Conservation (phyloP, 2,113 vertebrate species). For the Sula dactylatra region DNA sequence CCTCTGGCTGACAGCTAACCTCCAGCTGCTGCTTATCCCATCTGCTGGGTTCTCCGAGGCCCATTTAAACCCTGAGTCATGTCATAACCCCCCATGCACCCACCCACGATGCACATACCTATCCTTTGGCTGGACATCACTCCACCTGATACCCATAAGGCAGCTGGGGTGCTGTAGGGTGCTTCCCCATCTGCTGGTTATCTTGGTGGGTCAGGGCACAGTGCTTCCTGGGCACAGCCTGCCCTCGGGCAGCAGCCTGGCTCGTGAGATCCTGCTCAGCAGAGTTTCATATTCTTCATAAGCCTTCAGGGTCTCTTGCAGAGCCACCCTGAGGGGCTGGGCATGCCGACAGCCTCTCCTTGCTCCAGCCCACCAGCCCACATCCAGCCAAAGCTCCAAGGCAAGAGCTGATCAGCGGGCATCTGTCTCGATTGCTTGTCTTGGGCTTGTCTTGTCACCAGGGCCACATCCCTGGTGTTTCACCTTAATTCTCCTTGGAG, state of each 20-base stretch:
- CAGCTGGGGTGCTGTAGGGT: neutral
- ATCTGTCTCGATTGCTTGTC: neutral
- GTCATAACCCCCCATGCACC: too few relatives aligned
- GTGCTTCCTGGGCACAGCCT: too few relatives aligned
- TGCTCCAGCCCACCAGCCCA: neutral
- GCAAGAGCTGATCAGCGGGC: neutral
- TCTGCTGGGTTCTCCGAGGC: accelerated
- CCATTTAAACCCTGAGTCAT: neutral
- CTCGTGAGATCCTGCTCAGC: neutral
- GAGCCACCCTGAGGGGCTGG: neutral
- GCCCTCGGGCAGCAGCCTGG: neutral
- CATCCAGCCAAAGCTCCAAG: neutral
- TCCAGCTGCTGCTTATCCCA: neutral
- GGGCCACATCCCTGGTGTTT: neutral
- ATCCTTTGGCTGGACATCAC: neutral
- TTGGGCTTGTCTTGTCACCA: neutral
- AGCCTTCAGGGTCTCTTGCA: neutral
- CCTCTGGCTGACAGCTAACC: neutral
- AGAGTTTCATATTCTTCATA: neutral
- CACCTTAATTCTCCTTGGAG: neutral
- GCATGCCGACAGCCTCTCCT: neutral
- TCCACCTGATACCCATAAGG: neutral
- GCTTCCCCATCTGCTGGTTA: neutral
- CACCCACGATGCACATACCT: neutral
- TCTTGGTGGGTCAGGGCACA: neutral